phyloP scores from a whole-genome alignment of 2,113 vertebrate genomes.

The Saccopteryx leptura region DNA sequence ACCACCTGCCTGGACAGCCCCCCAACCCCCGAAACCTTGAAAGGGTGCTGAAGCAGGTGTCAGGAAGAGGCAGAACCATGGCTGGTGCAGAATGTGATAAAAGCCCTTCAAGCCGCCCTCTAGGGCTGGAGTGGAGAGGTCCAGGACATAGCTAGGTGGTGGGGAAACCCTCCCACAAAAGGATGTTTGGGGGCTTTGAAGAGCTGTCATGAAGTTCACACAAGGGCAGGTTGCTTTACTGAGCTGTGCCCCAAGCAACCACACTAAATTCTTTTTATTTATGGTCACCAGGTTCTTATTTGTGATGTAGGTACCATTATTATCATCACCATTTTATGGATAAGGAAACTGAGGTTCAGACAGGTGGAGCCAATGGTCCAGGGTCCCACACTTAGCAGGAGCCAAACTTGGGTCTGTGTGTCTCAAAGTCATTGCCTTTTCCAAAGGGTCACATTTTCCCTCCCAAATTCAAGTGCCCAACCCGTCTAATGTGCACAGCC shows the following conservation, averaged over 20 bases:
- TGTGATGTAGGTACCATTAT: not conserved
- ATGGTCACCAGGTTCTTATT: not conserved
- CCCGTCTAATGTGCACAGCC: not conserved
- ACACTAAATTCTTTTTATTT: not conserved
- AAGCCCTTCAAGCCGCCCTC: fast-evolving
- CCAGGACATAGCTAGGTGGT: not conserved
- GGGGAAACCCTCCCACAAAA: not conserved
- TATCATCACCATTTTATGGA: not conserved
- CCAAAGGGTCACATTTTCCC: not conserved
- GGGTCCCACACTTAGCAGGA: not conserved
- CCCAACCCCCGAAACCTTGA: not conserved
- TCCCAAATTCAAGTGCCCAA: not conserved
- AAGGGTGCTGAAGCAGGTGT: not conserved
- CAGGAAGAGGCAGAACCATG: not conserved
- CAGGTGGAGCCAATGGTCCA: not conserved
- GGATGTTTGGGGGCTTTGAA: not conserved
- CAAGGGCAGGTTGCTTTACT: not conserved
- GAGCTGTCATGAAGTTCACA: not conserved
- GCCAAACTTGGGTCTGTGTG: not conserved
- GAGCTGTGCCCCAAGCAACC: not conserved
- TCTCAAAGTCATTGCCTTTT: not conserved
- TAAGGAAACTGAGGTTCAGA: slow-evolving; percentile 34
- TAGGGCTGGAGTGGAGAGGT: not conserved
- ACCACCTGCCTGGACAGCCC: not conserved
- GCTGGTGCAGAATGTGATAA: not conserved